Base-by-base conservation (phyloP, 1,140 invertebrate species). In the Drosophila pallidifrons region DNA sequence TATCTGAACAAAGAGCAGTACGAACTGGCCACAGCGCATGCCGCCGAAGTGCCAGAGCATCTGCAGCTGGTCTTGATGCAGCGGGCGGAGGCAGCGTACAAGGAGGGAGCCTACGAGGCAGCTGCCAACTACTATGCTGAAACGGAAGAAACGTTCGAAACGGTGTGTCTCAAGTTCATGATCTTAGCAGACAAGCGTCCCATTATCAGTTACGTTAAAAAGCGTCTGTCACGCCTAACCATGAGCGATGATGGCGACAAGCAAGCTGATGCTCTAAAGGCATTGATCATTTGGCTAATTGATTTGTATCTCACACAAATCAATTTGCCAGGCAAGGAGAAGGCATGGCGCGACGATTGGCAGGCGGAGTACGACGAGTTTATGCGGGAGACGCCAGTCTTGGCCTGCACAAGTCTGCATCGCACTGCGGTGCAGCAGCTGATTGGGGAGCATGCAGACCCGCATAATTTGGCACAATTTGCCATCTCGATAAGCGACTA, bases 131-230 rank as follows among this genome's bases (percentile, higher is more conserved):
- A 97, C 64, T 99, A 96, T 93, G 97, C 98, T 0, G 95, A 97
- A 82, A 98, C 97, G 0, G 95, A 97, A 80, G 96, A 96, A n/a
- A 97, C 97, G 10, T 99, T 99, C 93, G 98, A 99, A 94, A 97
- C 98, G 90, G 95, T 99, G 20, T 97, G 97, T 41, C 93, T 99
- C 0, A 99, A 99, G 92, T 99, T 99, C 93, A 94, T 99, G 52
- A 94, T 97, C 93, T 94, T 96, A 4, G 94, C 96, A 58, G 94
- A 99, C 91, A 96, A 97, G 63, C 95, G 97, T 86, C 96, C 98
- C 1, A 93, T 99, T 30, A 97, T 98, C 93, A 95, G 95, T 13
- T 99, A 98, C 92, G 93, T 99, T 6, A 94, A 95, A 41, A 96
- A 96, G 87, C 95, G 96, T 83, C 82, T 95, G 10, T 93, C 94